Evolutionary conservation across 2,113 vertebrate species (phyloP).

Genomic region (Empidonax alnorum): DNA sequence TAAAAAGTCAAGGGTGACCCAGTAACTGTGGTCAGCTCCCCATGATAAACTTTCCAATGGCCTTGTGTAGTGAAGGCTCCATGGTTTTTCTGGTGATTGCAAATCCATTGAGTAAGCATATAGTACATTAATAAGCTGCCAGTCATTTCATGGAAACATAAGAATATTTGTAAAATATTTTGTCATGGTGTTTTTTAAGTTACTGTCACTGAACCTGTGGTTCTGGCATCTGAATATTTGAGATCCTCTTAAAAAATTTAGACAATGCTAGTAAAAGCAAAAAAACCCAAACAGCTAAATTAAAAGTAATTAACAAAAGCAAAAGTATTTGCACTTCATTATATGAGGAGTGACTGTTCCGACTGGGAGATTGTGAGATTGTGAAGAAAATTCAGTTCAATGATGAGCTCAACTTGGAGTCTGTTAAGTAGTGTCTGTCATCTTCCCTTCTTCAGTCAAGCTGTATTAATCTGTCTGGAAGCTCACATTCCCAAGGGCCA

Average conservation of each 20-base stretch:
- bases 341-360: neutral
- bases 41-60: neutral
- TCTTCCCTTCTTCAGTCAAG: constrained; percentile 44
- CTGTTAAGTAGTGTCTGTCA: constrained; percentile 35
- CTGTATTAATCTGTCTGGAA: constrained; percentile 70
- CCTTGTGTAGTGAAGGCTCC: neutral
- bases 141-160: neutral
- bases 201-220: neutral
- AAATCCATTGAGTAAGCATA: neutral
- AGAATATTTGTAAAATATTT: neutral
- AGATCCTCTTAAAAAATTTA: neutral
- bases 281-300: neutral
- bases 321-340: neutral
- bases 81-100: neutral
- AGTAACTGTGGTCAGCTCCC: neutral
- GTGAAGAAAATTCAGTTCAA: constrained; percentile 18
- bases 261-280: neutral
- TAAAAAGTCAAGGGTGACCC: constrained; percentile 11
- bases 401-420: neutral
- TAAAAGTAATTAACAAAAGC: neutral
- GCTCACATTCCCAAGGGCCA: constrained; percentile 43
- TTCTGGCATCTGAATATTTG: neutral
- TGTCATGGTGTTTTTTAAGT: neutral
- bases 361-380: neutral
- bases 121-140: neutral